Base-by-base conservation (phyloP, 2,888 invertebrate genomes). In the Epiblema foenella region DNA sequence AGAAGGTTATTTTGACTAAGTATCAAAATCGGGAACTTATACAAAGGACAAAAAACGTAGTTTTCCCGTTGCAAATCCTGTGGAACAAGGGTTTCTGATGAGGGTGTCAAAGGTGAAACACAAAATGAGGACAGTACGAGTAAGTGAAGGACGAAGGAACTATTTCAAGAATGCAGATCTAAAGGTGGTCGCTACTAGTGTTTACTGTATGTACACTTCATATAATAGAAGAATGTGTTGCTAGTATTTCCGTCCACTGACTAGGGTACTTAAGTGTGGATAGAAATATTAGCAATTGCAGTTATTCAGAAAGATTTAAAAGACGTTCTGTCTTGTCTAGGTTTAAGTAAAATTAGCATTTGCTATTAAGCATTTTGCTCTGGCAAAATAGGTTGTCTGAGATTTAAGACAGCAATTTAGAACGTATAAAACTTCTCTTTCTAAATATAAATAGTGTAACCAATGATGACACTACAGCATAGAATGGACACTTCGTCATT, bases 111-210 rank as follows among this genome's bases (percentile, higher is more conserved):
- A 59, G 54, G 70, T 70, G 65, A 70, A 65, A 70, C 65, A 69
- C 33, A 70, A 59, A 58, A 70, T 70, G 64, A 70, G 59, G 65
- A 70, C 17, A 70, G 68, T 20, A 62, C 62, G 65, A 70, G 56
- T 56, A 62, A 68, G 54, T 60, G 70, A 65, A 69, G 64, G 46
- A 20, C 46, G 46, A 51, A 68, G 66, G 65, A 70, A 12, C 52
- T 69, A 64, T 58, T 18, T 59, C 69, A 65, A 70, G 70, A 60
- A 70, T 66, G 65, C 70, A 70, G 65, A 54, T 70, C 65, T 65
- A 65, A 59, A 70, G 46, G 65, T 70, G 68, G 68, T 68, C 52
- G 54, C 70, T 60, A 70, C 65, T 33, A 60, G 65, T 70, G 65
- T 37, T 54, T 65, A 54, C 52, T 18, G 65, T 70, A 70, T 70